These are phyloP conservation scores for Rhinolophus ferrumequinum DNA, from an alignment of 2,113 vertebrate species.

Conservation along the genomic window DNA sequence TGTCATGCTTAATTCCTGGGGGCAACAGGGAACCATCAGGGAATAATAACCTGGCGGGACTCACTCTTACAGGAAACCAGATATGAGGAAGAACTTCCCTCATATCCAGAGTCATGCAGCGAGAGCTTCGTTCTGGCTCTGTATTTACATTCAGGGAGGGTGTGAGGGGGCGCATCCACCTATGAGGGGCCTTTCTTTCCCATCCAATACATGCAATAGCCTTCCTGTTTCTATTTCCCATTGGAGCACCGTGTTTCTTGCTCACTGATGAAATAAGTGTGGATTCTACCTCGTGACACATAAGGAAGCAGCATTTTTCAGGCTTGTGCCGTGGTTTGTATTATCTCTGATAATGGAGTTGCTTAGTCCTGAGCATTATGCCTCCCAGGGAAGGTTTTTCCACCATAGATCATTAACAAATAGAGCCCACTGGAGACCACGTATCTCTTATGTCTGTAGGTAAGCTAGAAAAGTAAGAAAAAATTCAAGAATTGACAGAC, in stretches of 20 bases:
- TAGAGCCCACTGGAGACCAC: background rate
- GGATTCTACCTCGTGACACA: background rate
- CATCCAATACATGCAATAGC: background rate
- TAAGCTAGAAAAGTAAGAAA: background rate
- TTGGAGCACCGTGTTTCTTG: background rate
- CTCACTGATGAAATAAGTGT: background rate
- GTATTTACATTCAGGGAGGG: accelerated
- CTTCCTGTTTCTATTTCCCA: background rate
- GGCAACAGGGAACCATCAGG: background rate
- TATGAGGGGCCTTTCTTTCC: background rate
- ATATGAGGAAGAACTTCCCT: background rate
- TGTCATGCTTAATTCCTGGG: background rate
- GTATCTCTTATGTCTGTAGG: background rate
- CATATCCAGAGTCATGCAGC: background rate
- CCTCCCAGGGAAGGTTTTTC: background rate
- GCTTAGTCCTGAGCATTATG: background rate
- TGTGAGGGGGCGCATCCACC: background rate
- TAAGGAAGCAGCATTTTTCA: background rate
- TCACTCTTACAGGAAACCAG: background rate
- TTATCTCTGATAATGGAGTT: background rate
- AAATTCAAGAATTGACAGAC: background rate
- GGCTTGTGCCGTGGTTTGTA: background rate
- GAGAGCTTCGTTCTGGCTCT: background rate
- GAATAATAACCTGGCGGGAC: background rate
- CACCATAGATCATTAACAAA: background rate